Base-by-base conservation (phyloP, 2,797 vertebrate species). In the Falco berigora region DNA sequence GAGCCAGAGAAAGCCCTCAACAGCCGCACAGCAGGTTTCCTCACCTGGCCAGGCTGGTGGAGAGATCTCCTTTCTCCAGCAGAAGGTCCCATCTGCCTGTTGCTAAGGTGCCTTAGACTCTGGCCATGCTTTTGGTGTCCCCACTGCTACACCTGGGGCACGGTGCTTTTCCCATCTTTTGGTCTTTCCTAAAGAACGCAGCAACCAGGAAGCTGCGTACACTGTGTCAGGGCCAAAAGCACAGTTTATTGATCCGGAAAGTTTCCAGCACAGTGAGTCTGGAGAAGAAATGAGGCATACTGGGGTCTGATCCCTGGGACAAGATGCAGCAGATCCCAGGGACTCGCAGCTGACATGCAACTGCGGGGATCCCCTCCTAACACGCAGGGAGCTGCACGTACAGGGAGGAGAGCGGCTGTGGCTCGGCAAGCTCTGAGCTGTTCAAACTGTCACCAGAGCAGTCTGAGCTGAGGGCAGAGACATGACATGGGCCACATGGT, bases 401-500 rank as follows among this genome's bases (percentile, higher is more conserved):
- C 14, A 6, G 59, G 62, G 63, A 49, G 47, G 8, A 30, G 56
- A 28, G 32, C 19, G 2, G 36, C 30, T 2, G 0, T 0, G 59
- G 36, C 3, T 3, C 32, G 40, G 36, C 19, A 8, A 42, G 12
- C 62, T 55, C 49, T 4, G 34, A 59, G 64, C 24, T 22, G n/a
- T 3, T 22, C 15, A 9, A 28, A 6, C 10, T 14, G 25, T 4
- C 52, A 32, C 30, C 52, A 30, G 73, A 34, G 52, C 47, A 4
- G 23, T 3, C 21, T 14, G 58, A 44, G 61, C 36, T 4, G 44
- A 7, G 44, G 42, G 42, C 58, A 84, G 71, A 5, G 91, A 18
- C 15, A 0, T 0, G 20, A 8, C 11, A 2, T 0, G 34, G 47
- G 53, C 23, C 59, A 3, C 34, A 11, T 2, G 2, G 71, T 7